Conservation (phyloP, 2,113 vertebrate genomes). For the Petroica traversi region DNA sequence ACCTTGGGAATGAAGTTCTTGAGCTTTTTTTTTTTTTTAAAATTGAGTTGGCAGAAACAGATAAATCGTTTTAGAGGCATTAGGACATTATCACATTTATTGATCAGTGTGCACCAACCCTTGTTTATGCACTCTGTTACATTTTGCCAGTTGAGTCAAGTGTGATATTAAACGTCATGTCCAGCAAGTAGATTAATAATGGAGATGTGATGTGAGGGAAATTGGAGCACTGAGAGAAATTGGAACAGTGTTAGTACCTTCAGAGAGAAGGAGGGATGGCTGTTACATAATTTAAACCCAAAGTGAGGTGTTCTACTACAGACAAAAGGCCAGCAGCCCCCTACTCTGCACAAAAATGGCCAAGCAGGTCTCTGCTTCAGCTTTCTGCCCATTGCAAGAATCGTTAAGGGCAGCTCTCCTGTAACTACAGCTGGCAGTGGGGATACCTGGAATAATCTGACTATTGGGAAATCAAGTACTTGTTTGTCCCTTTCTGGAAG, state of each 20-base stretch:
- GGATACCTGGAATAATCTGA: not conserved
- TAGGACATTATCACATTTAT: not conserved
- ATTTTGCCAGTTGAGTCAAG: not conserved
- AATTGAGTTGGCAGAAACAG: not conserved
- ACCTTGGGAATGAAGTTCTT: not conserved
- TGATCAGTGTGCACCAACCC: not conserved
- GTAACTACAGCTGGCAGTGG: not conserved
- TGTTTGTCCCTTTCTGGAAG: not conserved
- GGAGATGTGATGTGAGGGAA: not conserved
- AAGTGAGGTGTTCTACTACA: not conserved
- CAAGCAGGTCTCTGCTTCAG: not conserved
- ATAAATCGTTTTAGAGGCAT: constrained; percentile 7
- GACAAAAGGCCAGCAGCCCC: not conserved
- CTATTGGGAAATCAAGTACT: not conserved
- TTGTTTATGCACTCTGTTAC: not conserved
- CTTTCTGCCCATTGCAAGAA: not conserved
- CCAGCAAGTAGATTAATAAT: not conserved
- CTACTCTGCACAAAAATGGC: not conserved
- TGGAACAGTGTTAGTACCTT: accelerated
- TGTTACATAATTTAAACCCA: not conserved
- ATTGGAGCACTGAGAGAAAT: not conserved
- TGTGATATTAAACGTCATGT: accelerated
- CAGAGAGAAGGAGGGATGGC: not conserved
- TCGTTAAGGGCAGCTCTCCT: accelerated
- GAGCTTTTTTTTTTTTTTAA: not conserved